phyloP scores from a whole-genome alignment of 1,140 invertebrate species.

The Bombus polaris region DNA sequence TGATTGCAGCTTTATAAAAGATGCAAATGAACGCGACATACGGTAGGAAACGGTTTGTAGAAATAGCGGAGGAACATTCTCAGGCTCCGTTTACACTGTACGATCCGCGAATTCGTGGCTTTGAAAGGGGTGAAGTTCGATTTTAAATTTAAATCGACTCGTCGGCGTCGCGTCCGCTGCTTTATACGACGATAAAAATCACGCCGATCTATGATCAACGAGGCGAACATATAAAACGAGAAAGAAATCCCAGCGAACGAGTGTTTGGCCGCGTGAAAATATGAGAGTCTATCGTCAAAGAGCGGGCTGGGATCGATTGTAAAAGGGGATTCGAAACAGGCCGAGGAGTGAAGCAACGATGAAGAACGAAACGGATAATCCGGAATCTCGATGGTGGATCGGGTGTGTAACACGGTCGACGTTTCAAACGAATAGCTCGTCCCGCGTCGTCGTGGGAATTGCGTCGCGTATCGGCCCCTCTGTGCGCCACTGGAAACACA shows the following conservation, averaged over 20 bases:
- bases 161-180: neutral
- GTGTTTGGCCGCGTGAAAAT: neutral
- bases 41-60: neutral
- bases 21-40: neutral
- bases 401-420: neutral
- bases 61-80: neutral
- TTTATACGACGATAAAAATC: conserved; percentile 6
- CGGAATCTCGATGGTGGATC: neutral
- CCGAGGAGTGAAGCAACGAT: neutral
- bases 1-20: neutral
- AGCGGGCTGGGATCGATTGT: too few species aligned
- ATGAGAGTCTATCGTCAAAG: neutral
- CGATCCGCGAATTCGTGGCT: neutral
- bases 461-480: neutral
- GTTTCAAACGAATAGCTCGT: neutral
- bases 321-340: neutral
- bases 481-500: neutral
- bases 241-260: too few species aligned
- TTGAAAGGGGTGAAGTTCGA: neutral
- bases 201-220: neutral
- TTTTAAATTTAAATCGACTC: conserved; percentile 24
- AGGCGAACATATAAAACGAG: neutral
- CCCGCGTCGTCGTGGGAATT: neutral
- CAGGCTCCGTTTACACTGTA: too few species aligned
- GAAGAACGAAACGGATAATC: neutral